Conservation (phyloP, 30 jellyfish, hydroid and myxozoan genomes). For the Pseudorhiza aurosa region DNA sequence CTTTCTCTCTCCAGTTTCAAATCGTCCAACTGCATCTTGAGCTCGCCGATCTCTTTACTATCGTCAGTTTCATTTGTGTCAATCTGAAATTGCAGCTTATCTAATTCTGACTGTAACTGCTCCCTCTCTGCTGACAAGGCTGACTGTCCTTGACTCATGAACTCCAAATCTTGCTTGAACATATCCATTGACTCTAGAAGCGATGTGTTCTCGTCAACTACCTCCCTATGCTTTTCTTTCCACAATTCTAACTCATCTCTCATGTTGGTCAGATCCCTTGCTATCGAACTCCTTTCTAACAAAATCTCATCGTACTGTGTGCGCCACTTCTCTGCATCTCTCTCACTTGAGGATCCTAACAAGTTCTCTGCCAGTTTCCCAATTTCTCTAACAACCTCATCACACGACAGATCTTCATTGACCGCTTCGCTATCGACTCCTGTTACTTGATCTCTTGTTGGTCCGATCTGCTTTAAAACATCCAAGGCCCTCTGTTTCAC, state of each 20-base stretch:
- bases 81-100: constrained; percentile 76
- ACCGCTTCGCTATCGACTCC: neutral
- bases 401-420: constrained; percentile 16
- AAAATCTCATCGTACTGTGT: constrained; percentile 19
- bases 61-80: constrained; percentile 85
- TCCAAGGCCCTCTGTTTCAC: neutral
- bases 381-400: constrained; percentile 5
- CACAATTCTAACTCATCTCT: constrained; percentile 23
- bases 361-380: constrained; percentile 11
- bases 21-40: constrained; percentile 74
- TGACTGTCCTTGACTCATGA: constrained; percentile 63
- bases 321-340: constrained; percentile 74
- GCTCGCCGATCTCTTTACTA: constrained; percentile 77
- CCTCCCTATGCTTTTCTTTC: constrained; percentile 24
- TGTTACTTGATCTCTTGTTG: constrained; percentile 1
- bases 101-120: constrained; percentile 69
- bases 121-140: constrained; percentile 71
- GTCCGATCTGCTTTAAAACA: neutral
- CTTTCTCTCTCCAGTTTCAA: constrained; percentile 73
- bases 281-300: constrained; percentile 13
- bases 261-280: constrained; percentile 23
- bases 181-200: constrained; percentile 57
- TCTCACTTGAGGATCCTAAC: constrained; percentile 28
- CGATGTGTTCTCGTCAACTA: constrained; percentile 52
- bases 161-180: constrained; percentile 59